Conservation (phyloP, 2,797 vertebrate genomes). For the Tenualosa thibaudeaui region DNA sequence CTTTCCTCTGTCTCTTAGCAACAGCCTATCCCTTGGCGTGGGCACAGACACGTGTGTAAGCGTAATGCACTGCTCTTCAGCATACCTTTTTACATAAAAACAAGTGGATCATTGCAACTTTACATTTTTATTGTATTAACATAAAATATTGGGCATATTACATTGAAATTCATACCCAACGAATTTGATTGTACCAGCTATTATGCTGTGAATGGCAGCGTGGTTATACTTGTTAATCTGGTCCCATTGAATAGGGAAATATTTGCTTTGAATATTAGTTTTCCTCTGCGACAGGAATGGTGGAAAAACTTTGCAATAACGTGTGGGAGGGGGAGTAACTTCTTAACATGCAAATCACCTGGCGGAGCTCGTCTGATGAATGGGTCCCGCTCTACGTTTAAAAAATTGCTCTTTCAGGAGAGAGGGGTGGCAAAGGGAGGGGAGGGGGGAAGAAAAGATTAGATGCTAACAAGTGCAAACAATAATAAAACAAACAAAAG, state of each 20-base stretch:
- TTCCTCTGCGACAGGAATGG: slow-evolving; percentile 61
- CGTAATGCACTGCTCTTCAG: slow-evolving; percentile 78
- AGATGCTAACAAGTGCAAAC: slow-evolving; percentile 45
- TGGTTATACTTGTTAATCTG: slow-evolving; percentile 78
- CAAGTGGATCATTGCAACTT: slow-evolving; percentile 80
- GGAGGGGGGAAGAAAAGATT: slow-evolving; percentile 31
- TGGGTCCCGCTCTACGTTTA: slow-evolving; percentile 48
- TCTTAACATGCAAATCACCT: slow-evolving; percentile 65
- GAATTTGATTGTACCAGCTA: slow-evolving; percentile 76
- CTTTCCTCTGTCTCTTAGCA: slow-evolving; percentile 95
- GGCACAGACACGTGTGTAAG: slow-evolving; percentile 76
- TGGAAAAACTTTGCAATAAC: slow-evolving; percentile 64
- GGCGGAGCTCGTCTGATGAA: slow-evolving; percentile 57
- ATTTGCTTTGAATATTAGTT: slow-evolving; percentile 78
- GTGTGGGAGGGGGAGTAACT: slow-evolving; percentile 51
- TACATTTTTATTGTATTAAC: slow-evolving; percentile 88
- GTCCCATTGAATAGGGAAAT: slow-evolving; percentile 66
- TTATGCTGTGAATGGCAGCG: slow-evolving; percentile 67
- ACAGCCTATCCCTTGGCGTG: slow-evolving; percentile 85
- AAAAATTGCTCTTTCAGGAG: slow-evolving; percentile 52
- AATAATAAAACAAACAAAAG: slow-evolving; percentile 50
- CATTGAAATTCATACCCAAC: slow-evolving; percentile 77
- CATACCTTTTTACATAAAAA: slow-evolving; percentile 87
- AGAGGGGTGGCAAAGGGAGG: slow-evolving; percentile 44
- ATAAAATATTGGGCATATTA: slow-evolving; percentile 74